These are phyloP conservation scores for Sylvilagus floridanus DNA, from an alignment of 2,797 vertebrate species.

Conservation along the genomic window DNA sequence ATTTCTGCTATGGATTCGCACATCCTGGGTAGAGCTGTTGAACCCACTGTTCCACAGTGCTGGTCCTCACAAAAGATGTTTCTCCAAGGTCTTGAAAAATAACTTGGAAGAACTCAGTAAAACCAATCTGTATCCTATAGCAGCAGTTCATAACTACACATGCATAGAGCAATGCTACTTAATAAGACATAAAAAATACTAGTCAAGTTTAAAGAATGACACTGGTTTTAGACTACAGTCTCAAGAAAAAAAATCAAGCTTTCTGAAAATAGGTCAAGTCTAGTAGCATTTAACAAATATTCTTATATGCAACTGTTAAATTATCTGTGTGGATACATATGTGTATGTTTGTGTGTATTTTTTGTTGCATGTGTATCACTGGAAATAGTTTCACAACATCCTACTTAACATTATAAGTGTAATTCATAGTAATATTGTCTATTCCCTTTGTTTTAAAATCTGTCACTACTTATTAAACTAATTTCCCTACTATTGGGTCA, in stretches of 20 bases:
- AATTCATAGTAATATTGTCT: neutral
- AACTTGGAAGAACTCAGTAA: slow-evolving; percentile 8
- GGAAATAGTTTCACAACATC: neutral
- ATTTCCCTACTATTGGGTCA: neutral
- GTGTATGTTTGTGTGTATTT: neutral
- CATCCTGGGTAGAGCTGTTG: too few species aligned
- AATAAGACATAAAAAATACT: neutral
- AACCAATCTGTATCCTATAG: neutral
- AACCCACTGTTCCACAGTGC: too few species aligned
- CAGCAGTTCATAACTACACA: neutral
- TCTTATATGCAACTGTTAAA: neutral
- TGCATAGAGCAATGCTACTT: neutral
- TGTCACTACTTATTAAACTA: neutral
- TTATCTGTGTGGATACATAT: neutral
- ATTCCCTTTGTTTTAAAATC: slow-evolving; percentile 13
- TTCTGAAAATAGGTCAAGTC: slow-evolving; percentile 23
- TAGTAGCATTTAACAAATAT: neutral
- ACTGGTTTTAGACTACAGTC: neutral
- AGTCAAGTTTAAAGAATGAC: slow-evolving; percentile 37
- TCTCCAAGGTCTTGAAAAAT: neutral
- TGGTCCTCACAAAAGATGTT: too few species aligned
- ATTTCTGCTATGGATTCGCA: neutral
- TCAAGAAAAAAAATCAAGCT: neutral
- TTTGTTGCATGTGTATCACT: neutral
- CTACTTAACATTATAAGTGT: neutral